A percentile compares a stretch with the other conserved stretches of the same genome.
Evolutionary conservation across 1,140 invertebrate species (phyloP).

Genomic region (Solenopsis invicta): DNA sequence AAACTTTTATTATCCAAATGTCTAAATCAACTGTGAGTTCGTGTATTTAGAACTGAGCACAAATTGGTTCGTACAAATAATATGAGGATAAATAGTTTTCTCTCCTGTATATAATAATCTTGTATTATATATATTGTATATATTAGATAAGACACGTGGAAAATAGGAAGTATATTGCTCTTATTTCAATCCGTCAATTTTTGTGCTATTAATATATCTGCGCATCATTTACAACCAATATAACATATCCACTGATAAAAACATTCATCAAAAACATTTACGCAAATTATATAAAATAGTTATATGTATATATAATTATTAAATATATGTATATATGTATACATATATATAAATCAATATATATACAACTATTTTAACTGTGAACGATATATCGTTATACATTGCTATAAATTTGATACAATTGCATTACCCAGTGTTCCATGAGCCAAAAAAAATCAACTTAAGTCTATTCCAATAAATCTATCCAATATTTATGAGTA

Average conservation of each 20-base stretch:
- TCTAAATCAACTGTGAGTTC: too few species aligned
- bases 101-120: not conserved
- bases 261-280: conserved; percentile 6
- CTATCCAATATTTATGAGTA: not conserved
- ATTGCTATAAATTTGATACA: conserved; percentile 39
- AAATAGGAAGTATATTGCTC: conserved; percentile 41
- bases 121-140: not conserved
- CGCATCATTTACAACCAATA: conserved; percentile 28
- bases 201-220: conserved; percentile 31
- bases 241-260: conserved; percentile 32
- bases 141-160: conserved; percentile 29
- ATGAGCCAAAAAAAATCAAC: not conserved
- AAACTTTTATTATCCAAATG: too few species aligned
- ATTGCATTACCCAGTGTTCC: conserved; percentile 36
- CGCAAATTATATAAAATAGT: conserved; percentile 24
- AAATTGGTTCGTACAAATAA: too few species aligned
- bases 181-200: conserved; percentile 4
- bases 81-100: too few species aligned
- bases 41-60: too few species aligned
- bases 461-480: not conserved
- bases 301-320: not conserved
- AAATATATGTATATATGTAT: too few species aligned
- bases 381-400: not conserved
- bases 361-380: too few species aligned
- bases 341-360: too few species aligned